Conservation (phyloP, 1,140 invertebrate genomes). For the Saccostrea glomerata region DNA sequence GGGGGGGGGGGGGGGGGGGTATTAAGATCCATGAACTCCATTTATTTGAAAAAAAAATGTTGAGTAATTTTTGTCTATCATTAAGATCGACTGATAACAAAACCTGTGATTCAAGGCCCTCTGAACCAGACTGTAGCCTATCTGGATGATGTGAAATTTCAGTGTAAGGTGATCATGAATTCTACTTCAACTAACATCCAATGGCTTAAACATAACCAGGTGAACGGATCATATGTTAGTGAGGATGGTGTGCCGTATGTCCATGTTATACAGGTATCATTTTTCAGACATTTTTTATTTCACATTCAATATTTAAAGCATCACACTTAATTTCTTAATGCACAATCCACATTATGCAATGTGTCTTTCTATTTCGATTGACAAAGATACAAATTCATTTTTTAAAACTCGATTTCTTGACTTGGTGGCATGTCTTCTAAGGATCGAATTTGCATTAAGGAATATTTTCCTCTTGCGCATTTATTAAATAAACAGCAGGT, state of each 20-base stretch:
- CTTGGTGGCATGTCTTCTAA: no score
- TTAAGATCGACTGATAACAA: conserved; percentile 86
- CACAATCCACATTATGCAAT: neutral
- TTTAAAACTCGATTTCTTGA: no score
- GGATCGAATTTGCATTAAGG: no score
- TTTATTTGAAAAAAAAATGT: no score
- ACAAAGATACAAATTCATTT: neutral
- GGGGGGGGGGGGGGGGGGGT: no score
- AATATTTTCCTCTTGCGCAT: no score
- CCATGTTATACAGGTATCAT: conserved; percentile 70
- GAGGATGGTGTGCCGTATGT: conserved; percentile 71
- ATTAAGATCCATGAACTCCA: no score
- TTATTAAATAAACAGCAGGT: no score
- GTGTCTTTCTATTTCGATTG: neutral
- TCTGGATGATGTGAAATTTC: conserved; percentile 85
- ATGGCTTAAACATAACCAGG: conserved; percentile 85
- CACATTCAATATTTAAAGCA: neutral
- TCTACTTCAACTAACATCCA: conserved; percentile 85
- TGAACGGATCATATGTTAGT: conserved; percentile 74
- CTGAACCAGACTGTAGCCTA: conserved; percentile 86
- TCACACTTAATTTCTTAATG: neutral
- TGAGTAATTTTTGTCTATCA: no score
- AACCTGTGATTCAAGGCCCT: conserved; percentile 85
- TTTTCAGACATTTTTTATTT: neutral
- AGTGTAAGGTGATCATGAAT: conserved; percentile 88